Conservation (phyloP, 1,140 invertebrate species). For the Calliopsis andreniformis region DNA sequence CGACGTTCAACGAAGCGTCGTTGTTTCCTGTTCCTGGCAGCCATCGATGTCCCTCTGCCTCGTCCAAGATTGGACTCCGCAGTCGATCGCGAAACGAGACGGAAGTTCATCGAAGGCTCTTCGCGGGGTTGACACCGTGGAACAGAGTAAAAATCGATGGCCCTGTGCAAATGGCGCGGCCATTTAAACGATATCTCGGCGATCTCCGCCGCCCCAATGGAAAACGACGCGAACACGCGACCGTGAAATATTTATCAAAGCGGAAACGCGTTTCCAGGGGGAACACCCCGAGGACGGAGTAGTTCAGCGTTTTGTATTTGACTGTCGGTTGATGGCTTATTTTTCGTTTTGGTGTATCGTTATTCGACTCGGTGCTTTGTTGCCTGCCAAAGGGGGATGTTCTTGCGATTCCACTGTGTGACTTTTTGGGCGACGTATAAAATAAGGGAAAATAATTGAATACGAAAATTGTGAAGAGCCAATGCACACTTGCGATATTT, state of each 20-base stretch:
- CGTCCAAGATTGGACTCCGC: not conserved
- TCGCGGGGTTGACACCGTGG: not conserved
- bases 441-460: too few relatives aligned
- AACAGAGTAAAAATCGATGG: conserved; percentile 46
- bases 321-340: too few relatives aligned
- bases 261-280: not conserved
- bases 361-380: too few relatives aligned
- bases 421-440: too few relatives aligned
- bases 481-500: too few relatives aligned
- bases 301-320: not conserved
- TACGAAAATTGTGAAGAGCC: too few relatives aligned
- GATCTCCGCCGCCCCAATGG: conserved; percentile 16
- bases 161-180: conserved; percentile 34
- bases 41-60: conserved; percentile 14
- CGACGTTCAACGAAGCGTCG: not conserved
- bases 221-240: conserved; percentile 32
- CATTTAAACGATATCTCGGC: conserved; percentile 17
- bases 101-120: conserved; percentile 25
- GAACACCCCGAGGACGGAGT: not conserved
- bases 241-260: conserved; percentile 30
- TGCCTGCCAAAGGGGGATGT: too few relatives aligned
- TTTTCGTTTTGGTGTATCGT: too few relatives aligned
- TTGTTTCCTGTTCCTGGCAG: not conserved
- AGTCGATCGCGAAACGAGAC: not conserved
- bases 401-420: too few relatives aligned